A percentile compares a stretch with the other conserved stretches of the same genome.
Conservation (phyloP, 2,113 vertebrate species). For the Osmerus mordax region DNA sequence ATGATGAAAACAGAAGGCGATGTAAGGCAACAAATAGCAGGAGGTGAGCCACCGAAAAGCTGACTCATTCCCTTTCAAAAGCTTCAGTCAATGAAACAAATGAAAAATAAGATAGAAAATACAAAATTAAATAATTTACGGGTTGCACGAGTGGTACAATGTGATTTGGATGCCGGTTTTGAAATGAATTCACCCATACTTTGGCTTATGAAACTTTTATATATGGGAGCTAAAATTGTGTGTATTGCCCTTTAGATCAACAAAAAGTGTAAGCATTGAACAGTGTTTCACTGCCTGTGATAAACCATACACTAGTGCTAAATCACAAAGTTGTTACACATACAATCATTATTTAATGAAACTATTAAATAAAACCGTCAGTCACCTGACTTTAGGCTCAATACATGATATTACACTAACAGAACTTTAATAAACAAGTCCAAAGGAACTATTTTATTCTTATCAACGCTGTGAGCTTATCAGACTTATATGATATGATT, state of each 20-base stretch:
- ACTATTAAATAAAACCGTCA: slow-evolving; percentile 13
- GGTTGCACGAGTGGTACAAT: slow-evolving; percentile 21
- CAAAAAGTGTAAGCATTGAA: slow-evolving; percentile 36
- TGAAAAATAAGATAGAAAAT: neutral
- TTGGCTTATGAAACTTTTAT: slow-evolving; percentile 41
- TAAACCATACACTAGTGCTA: neutral
- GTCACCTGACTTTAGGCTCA: neutral
- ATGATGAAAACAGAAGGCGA: slow-evolving; percentile 52
- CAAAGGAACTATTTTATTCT: neutral
- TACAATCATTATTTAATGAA: slow-evolving; percentile 18
- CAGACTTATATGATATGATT: neutral
- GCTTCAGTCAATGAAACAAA: slow-evolving; percentile 41
- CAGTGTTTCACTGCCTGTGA: slow-evolving; percentile 23
- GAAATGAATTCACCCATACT: slow-evolving; percentile 30
- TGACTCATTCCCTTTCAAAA: slow-evolving; percentile 58
- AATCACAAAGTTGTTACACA: slow-evolving; percentile 2
- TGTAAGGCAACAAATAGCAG: slow-evolving; percentile 69
- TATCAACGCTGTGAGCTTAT: neutral
- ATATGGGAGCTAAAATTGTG: slow-evolving; percentile 30
- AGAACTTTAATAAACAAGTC: neutral
- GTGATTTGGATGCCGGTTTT: slow-evolving; percentile 9
- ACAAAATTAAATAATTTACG: neutral
- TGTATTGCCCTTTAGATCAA: slow-evolving; percentile 39
- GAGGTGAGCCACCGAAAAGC: slow-evolving; percentile 62
- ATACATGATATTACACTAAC: neutral